phyloP scores from a whole-genome alignment of 2,113 vertebrate species.

The Entomyzon cyanotis region DNA sequence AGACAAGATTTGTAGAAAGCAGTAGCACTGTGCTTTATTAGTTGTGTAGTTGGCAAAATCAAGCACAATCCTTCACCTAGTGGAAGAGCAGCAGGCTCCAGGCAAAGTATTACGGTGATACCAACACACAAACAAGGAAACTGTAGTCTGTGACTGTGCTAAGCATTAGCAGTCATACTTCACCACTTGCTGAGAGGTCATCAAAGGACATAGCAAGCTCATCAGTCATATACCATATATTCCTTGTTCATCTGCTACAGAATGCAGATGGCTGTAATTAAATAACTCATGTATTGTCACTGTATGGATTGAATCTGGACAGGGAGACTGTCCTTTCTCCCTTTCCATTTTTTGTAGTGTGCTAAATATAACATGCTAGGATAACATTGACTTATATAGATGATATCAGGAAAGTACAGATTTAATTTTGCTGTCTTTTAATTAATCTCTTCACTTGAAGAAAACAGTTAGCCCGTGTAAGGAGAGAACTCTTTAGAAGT shows the following conservation, averaged over 20 bases:
- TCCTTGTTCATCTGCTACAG: background rate
- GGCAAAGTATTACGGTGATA: background rate
- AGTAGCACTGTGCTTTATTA: background rate
- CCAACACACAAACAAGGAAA: background rate
- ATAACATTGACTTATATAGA: background rate
- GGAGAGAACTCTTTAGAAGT: background rate
- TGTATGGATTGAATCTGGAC: background rate
- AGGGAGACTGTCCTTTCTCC: background rate
- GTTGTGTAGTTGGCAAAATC: background rate
- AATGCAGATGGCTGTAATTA: background rate
- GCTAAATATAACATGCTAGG: background rate
- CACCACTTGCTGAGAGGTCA: background rate
- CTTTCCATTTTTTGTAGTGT: background rate
- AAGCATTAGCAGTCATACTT: background rate
- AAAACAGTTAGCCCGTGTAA: background rate
- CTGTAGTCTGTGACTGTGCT: background rate
- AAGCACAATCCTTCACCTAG: background rate
- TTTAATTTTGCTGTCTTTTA: background rate
- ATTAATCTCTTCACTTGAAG: background rate
- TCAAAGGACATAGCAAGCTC: background rate
- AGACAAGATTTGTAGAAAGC: background rate
- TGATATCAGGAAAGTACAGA: background rate
- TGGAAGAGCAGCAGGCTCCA: background rate
- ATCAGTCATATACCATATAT: background rate
- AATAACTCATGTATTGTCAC: background rate